A percentile compares a stretch with the other conserved stretches of the same genome.
Conservation (phyloP, 2,113 vertebrate species). For the Sciurus niger region DNA sequence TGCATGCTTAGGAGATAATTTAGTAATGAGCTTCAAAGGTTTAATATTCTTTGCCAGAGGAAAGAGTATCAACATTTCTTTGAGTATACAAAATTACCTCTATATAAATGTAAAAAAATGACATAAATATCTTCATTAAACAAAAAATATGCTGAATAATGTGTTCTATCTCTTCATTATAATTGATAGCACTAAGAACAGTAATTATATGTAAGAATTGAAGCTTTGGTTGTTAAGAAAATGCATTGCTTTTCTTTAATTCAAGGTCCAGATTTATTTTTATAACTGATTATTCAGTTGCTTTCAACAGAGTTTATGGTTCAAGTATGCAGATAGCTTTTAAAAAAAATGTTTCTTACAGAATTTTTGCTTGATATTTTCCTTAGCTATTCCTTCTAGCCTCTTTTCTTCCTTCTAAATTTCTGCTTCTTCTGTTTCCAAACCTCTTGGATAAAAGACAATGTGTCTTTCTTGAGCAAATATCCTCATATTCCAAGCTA, state of each 20-base stretch:
- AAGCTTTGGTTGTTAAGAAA: background rate
- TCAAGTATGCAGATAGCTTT: background rate
- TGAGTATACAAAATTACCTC: background rate
- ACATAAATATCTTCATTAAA: conserved; percentile 19
- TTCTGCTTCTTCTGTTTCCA: background rate
- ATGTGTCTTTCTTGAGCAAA: background rate
- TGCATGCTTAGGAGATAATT: background rate
- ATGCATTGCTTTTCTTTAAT: background rate
- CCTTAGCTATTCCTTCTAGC: background rate
- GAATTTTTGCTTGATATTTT: conserved; percentile 15
- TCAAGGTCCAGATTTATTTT: conserved; percentile 4
- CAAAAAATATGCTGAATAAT: conserved; percentile 15
- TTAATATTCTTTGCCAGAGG: conserved; percentile 14
- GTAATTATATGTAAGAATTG: background rate
- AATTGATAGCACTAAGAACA: background rate
- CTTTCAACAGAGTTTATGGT: background rate
- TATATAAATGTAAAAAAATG: conserved; percentile 28
- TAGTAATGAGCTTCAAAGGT: background rate
- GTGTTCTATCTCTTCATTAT: background rate
- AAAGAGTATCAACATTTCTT: background rate
- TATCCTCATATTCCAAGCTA: background rate
- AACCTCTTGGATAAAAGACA: conserved; percentile 3
- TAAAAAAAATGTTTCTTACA: background rate
- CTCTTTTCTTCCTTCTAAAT: background rate
- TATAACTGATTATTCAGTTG: background rate